These are phyloP conservation scores for Calameuta filiformis DNA, from an alignment of 2,888 invertebrate species.

Conservation along the genomic window DNA sequence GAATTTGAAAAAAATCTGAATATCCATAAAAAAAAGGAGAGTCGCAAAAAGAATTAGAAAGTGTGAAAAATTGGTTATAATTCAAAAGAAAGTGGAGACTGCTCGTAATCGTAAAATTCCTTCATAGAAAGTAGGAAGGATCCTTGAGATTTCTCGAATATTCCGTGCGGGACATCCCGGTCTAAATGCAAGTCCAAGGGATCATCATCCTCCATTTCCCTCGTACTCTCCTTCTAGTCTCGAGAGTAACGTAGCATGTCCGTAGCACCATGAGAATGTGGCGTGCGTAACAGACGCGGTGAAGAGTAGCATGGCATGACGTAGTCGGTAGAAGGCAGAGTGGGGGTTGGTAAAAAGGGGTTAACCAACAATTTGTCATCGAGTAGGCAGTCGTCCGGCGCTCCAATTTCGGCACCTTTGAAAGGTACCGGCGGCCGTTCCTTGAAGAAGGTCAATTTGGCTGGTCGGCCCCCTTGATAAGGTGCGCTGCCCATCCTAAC, in stretches of 20 bases:
- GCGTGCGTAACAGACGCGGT: background rate
- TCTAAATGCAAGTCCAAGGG: background rate
- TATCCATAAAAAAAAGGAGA: background rate
- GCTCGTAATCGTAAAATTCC: background rate
- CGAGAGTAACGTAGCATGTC: background rate
- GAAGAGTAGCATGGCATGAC: background rate
- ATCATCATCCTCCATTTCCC: background rate
- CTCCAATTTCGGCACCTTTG: constrained; percentile 45
- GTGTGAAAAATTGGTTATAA: background rate
- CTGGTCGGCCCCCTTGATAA: constrained; percentile 18
- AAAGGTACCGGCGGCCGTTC: constrained; percentile 27
- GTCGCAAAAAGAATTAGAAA: background rate
- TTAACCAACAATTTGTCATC: constrained; percentile 16
- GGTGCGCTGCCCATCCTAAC: constrained; percentile 19
- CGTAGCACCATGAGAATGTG: background rate
- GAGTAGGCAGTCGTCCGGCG: constrained; percentile 19
- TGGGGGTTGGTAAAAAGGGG: background rate
- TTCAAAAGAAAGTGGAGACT: background rate
- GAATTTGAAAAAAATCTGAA: background rate
- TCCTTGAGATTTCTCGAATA: background rate
- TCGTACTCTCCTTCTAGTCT: background rate
- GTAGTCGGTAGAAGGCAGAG: background rate
- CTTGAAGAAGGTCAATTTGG: constrained; percentile 43
- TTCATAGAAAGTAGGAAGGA: background rate
- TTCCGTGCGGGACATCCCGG: background rate